A percentile compares a stretch with the other conserved stretches of the same genome.
Conservation (phyloP, 2,888 invertebrate species). For the Byasa hedistus region DNA sequence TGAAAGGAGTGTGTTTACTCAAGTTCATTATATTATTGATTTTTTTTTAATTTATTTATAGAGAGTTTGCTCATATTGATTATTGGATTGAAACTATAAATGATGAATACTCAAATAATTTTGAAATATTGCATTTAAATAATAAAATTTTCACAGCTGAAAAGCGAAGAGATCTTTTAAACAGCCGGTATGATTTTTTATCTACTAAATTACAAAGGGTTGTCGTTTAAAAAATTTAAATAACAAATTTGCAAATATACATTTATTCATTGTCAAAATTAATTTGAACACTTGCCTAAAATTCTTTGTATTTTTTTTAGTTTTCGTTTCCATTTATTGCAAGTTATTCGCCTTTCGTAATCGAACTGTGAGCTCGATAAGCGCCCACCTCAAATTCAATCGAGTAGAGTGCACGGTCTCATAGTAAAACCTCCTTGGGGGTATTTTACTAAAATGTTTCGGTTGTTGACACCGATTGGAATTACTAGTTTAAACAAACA, state of each 20-base stretch:
- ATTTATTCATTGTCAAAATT: conserved; percentile 1
- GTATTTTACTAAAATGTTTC: conserved; percentile 73
- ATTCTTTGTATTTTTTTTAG: conserved; percentile 11
- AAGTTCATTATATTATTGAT: neutral
- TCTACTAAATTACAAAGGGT: no score
- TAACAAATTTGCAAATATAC: no score
- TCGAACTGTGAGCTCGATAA: conserved; percentile 49
- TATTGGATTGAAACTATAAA: conserved; percentile 4
- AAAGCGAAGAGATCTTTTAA: no score
- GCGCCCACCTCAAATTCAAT: conserved; percentile 70
- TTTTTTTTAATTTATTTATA: no score
- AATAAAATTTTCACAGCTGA: no score
- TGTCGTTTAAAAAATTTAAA: no score
- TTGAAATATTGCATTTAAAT: no score
- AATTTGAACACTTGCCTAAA: conserved; percentile 9
- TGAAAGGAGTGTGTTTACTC: no score
- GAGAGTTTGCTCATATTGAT: no score
- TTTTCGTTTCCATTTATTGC: conserved; percentile 16
- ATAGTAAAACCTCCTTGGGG: conserved; percentile 50
- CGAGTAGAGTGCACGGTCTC: conserved; percentile 68
- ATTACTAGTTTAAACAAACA: conserved; percentile 50
- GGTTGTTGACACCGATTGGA: conserved; percentile 60
- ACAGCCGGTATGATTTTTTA: no score
- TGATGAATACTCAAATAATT: no score
- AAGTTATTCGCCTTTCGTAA: conserved; percentile 33